Percentiles rank a stretch among this genome's conserved stretches.
phyloP scores from a whole-genome alignment of 2,888 invertebrate genomes.

The Drosophila austrosaltans region DNA sequence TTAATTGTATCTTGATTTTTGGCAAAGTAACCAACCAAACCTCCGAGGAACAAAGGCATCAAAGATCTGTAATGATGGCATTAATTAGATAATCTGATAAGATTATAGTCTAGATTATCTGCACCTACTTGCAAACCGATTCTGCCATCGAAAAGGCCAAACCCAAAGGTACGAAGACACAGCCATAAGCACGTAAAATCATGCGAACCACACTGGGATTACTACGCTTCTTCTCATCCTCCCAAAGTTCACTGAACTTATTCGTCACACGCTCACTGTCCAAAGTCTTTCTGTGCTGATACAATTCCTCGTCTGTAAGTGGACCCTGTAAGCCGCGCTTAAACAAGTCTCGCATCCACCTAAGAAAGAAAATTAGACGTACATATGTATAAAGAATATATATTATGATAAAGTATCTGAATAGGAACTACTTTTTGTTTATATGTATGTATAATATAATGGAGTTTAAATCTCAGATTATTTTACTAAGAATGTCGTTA shows the following conservation, averaged over 20 bases:
- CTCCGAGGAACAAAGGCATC: slow-evolving; percentile 87
- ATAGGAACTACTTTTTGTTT: background rate
- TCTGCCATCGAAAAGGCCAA: slow-evolving; percentile 77
- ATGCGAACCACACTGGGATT: slow-evolving; percentile 84
- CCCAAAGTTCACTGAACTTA: slow-evolving; percentile 83
- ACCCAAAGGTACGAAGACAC: slow-evolving; percentile 78
- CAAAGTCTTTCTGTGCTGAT: slow-evolving; percentile 84
- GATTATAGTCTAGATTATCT: background rate
- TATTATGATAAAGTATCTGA: background rate
- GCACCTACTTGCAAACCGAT: slow-evolving; percentile 78
- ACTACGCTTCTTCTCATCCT: slow-evolving; percentile 78
- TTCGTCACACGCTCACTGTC: slow-evolving; percentile 84
- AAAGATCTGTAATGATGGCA: slow-evolving; percentile 84
- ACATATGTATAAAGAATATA: background rate
- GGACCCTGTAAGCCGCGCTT: slow-evolving; percentile 84
- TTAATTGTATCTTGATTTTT: slow-evolving; percentile 84
- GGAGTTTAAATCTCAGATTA: background rate
- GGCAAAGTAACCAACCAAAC: slow-evolving; percentile 87
- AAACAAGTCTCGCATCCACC: slow-evolving; percentile 84
- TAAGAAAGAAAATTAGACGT: slow-evolving; percentile 42
- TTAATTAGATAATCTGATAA: slow-evolving; percentile 24
- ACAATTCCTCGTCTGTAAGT: slow-evolving; percentile 85
- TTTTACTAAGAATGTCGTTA: slow-evolving; percentile 2
- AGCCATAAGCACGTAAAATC: slow-evolving; percentile 84
- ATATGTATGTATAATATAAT: background rate